Conservation (phyloP, 2,113 vertebrate genomes). For the Astur gentilis region DNA sequence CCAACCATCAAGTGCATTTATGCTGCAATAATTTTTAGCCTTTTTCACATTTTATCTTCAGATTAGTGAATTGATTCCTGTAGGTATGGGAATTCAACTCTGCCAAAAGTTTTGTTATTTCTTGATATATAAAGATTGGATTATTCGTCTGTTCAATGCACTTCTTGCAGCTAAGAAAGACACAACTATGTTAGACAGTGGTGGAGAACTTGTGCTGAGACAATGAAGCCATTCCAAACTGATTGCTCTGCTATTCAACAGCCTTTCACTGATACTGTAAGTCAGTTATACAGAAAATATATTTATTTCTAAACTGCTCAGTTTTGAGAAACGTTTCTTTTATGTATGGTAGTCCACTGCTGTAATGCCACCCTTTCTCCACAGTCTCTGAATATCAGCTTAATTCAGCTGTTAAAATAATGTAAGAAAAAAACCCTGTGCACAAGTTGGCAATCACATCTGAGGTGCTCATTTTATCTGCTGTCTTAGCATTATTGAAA, state of each 20-base stretch:
- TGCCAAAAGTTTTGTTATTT: not conserved
- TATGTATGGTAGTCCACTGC: not conserved
- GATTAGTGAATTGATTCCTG: not conserved
- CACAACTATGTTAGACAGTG: not conserved
- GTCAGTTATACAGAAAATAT: not conserved
- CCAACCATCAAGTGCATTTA: not conserved
- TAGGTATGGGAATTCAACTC: not conserved
- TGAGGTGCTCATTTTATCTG: not conserved
- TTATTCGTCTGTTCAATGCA: not conserved
- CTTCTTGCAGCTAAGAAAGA: not conserved
- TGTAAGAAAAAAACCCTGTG: not conserved
- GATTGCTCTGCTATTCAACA: not conserved
- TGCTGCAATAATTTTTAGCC: not conserved
- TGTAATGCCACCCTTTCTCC: not conserved
- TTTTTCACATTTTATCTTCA: not conserved
- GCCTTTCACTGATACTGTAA: not conserved
- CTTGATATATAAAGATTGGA: not conserved
- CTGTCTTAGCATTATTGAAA: not conserved
- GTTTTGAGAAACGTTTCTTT: not conserved
- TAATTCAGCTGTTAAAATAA: not conserved
- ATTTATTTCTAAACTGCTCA: not conserved
- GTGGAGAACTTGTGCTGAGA: not conserved
- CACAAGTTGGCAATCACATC: not conserved
- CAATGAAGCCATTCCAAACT: not conserved
- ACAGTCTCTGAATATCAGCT: not conserved